Percentiles rank a stretch among this genome's conserved stretches.
These are phyloP conservation scores for Microctonus aethiopoides DNA, from an alignment of 2,888 invertebrate species.

Conservation along the genomic window DNA sequence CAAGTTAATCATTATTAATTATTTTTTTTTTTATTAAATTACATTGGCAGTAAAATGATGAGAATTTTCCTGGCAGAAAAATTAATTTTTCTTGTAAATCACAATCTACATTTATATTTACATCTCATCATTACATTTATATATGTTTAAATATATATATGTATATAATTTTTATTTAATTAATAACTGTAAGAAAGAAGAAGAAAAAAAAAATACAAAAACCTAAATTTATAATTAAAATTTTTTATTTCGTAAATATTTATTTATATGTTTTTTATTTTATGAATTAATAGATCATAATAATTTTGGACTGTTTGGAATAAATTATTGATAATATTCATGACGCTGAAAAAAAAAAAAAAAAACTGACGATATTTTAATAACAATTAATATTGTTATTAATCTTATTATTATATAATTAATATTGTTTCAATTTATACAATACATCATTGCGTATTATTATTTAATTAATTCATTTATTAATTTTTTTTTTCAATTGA, in stretches of 20 bases:
- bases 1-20: no score
- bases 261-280: neutral
- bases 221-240: neutral
- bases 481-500: neutral
- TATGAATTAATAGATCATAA: neutral
- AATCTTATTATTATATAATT: no score
- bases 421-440: constrained; percentile 5
- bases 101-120: neutral
- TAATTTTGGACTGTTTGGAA: neutral
- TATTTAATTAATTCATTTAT: neutral
- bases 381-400: neutral
- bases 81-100: neutral
- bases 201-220: neutral
- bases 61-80: neutral
- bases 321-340: neutral
- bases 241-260: neutral
- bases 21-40: neutral
- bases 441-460: neutral
- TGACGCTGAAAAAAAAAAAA: neutral
- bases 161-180: constrained; percentile 14
- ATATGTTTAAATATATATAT: constrained; percentile 9
- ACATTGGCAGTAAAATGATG: constrained; percentile 22
- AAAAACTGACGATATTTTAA: neutral
- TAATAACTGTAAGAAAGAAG: neutral
- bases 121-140: neutral